Evolutionary conservation across 1,140 invertebrate genomes (phyloP).

Genomic region (Pseudomyrmex pallidus): DNA sequence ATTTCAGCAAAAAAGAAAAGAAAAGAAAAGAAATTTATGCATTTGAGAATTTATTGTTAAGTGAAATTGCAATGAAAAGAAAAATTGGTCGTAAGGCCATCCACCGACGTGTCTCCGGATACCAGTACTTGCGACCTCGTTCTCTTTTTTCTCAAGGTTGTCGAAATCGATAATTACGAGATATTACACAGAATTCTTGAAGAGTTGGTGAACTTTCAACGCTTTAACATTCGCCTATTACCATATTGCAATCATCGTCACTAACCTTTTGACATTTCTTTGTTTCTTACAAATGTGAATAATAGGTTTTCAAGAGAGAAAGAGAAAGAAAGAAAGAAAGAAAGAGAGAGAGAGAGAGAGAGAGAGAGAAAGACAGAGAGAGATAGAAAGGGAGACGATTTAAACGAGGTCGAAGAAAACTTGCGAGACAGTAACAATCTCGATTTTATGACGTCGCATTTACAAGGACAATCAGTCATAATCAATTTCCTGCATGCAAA

Average conservation of each 20-base stretch:
- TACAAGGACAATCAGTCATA: constrained; percentile 65
- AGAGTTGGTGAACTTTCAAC: constrained; percentile 7
- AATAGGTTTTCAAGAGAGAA: background rate
- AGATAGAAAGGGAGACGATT: too few relatives aligned
- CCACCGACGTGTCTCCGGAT: constrained; percentile 2
- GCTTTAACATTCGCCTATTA: background rate
- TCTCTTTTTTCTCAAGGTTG: constrained; percentile 56
- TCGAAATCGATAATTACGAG: background rate
- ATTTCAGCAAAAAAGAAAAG: background rate
- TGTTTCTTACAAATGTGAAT: background rate
- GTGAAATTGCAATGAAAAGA: constrained; percentile 48
- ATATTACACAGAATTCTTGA: background rate
- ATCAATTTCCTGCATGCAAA: constrained; percentile 61
- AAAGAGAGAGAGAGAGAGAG: too few relatives aligned
- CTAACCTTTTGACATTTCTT: constrained; percentile 1
- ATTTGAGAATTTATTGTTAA: constrained; percentile 31
- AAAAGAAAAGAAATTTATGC: background rate
- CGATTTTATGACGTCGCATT: constrained; percentile 2
- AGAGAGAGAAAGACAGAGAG: too few relatives aligned
- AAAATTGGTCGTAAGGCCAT: constrained; percentile 37
- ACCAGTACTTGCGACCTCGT: constrained; percentile 47
- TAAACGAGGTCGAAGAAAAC: constrained; percentile 3
- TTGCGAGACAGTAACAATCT: constrained; percentile 12
- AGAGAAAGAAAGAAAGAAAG: background rate
- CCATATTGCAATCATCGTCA: background rate